A percentile compares a stretch with the other conserved stretches of the same genome.
Conservation (phyloP, 2,797 vertebrate genomes). For the Chanos chanos region DNA sequence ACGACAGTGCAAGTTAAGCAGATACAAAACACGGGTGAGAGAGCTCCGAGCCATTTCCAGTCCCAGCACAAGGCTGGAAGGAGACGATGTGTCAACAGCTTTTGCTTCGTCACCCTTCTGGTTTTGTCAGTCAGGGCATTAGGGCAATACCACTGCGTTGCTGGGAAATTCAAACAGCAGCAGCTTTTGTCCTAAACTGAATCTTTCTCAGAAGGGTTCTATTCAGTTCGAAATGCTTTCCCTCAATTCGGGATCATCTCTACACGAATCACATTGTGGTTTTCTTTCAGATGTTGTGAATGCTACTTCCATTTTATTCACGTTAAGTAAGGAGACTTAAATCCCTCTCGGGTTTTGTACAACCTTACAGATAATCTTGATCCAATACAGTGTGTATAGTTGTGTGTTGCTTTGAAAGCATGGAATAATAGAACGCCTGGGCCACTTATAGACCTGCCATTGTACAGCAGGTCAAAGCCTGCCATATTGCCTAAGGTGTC, state of each 20-base stretch:
- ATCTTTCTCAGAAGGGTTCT: too few relatives aligned
- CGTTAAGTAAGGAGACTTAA: too few relatives aligned
- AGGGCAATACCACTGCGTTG: not conserved
- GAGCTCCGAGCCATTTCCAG: not conserved
- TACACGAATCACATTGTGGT: not conserved
- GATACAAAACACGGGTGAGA: constrained; percentile 2
- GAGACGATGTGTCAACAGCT: constrained; percentile 5
- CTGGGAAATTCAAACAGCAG: not conserved
- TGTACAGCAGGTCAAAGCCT: constrained; percentile 27
- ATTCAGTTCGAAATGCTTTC: too few relatives aligned
- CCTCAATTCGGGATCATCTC: too few relatives aligned
- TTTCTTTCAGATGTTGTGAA: too few relatives aligned
- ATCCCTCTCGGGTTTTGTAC: too few relatives aligned
- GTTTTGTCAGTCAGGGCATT: not conserved
- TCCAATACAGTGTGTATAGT: too few relatives aligned
- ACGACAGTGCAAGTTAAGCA: not conserved
- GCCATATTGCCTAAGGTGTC: constrained; percentile 8
- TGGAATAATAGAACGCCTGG: too few relatives aligned
- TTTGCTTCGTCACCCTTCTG: not conserved
- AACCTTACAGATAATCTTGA: too few relatives aligned
- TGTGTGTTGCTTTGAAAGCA: too few relatives aligned
- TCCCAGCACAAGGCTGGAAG: constrained; percentile 13
- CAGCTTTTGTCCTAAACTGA: constrained; percentile 3
- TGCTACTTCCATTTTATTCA: too few relatives aligned
- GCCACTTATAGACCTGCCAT: too few relatives aligned